Conservation (phyloP, 1,140 invertebrate genomes). For the Magallana ariakensis region DNA sequence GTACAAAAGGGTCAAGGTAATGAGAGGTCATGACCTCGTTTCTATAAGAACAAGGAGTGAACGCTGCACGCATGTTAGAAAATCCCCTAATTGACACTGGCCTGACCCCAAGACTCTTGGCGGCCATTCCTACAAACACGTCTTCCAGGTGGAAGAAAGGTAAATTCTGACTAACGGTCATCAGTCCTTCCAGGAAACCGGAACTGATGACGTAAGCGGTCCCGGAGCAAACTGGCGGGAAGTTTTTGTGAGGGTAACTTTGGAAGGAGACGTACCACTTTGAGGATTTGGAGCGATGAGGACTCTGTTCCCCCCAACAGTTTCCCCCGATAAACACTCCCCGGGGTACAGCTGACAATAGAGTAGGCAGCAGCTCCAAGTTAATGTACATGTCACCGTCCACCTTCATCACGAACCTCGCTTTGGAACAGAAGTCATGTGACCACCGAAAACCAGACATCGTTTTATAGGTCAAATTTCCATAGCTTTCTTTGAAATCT, state of each 20-base stretch:
- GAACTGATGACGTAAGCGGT: constrained; percentile 76
- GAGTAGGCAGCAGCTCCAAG: constrained; percentile 72
- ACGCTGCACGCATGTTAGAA: constrained; percentile 51
- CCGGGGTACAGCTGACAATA: constrained; percentile 53
- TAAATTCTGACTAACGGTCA: constrained; percentile 63
- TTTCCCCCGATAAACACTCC: constrained; percentile 8
- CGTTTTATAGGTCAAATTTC: constrained; percentile 92
- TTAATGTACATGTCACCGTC: constrained; percentile 81
- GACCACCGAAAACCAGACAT: constrained; percentile 90
- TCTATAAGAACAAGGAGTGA: constrained; percentile 58
- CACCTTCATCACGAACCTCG: constrained; percentile 79
- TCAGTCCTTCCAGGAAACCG: constrained; percentile 71
- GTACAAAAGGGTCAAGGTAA: constrained; percentile 39
- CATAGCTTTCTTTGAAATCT: constrained; percentile 88
- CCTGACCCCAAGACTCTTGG: constrained; percentile 49
- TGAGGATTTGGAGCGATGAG: constrained; percentile 66
- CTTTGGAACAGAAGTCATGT: constrained; percentile 83
- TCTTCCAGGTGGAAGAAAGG: constrained; percentile 77
- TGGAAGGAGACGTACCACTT: constrained; percentile 77
- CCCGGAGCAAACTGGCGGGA: constrained; percentile 79
- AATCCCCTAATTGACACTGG: constrained; percentile 62
- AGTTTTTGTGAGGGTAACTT: constrained; percentile 73
- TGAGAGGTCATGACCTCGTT: constrained; percentile 65
- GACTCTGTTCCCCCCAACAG: neutral
- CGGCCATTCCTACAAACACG: constrained; percentile 73